Evolutionary conservation across 2,888 invertebrate genomes (phyloP).

Genomic region (Augiades crinisus): DNA sequence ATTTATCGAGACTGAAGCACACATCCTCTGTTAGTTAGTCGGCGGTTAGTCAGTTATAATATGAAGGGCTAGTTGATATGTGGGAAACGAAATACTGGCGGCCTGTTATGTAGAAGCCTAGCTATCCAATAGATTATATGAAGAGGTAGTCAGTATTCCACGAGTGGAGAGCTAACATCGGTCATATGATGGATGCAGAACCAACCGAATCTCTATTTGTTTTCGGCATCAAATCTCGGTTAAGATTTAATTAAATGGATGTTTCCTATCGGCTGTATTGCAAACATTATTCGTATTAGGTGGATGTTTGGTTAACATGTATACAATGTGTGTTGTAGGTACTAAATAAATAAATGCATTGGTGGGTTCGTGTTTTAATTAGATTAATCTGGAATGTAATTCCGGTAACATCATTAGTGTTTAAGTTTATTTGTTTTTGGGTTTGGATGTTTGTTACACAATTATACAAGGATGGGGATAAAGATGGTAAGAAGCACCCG

Average conservation of each 20-base stretch:
- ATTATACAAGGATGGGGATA: too few relatives aligned
- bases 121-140: constrained; percentile 7
- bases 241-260: constrained; percentile 47
- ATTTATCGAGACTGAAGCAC: constrained; percentile 48
- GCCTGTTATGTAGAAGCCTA: constrained; percentile 35
- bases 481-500: too few relatives aligned
- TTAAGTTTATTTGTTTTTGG: too few relatives aligned
- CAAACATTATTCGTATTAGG: background rate
- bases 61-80: constrained; percentile 14
- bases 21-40: constrained; percentile 1
- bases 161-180: constrained; percentile 10
- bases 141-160: constrained; percentile 2
- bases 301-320: background rate
- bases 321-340: background rate
- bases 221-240: constrained; percentile 46
- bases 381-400: too few relatives aligned
- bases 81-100: constrained; percentile 29
- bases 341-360: too few relatives aligned
- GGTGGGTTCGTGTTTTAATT: too few relatives aligned
- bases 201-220: constrained; percentile 47
- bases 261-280: background rate
- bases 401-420: too few relatives aligned
- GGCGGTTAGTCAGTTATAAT: constrained; percentile 15
- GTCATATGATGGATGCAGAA: constrained; percentile 30
- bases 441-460: too few relatives aligned